A percentile compares a stretch with the other conserved stretches of the same genome.
These are phyloP conservation scores for Pongo pygmaeus DNA, from an alignment of 2,113 vertebrate genomes.

Conservation along the genomic window DNA sequence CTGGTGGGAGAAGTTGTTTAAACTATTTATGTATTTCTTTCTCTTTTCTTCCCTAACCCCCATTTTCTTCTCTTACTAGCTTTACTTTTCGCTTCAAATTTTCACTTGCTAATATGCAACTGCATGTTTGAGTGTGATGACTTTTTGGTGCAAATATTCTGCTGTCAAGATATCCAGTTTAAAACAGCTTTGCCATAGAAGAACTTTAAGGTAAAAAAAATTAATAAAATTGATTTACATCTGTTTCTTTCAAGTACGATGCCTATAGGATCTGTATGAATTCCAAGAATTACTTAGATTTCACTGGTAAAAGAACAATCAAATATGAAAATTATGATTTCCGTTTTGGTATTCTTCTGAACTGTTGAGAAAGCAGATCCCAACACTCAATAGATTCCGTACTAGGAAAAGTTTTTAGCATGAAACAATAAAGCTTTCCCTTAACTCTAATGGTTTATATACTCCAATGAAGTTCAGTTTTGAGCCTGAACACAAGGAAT, in stretches of 20 bases:
- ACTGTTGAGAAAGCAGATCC: neutral
- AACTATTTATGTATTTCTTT: neutral
- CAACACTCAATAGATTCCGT: neutral
- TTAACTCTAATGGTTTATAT: neutral
- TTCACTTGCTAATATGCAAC: neutral
- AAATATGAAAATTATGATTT: neutral
- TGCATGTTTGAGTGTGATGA: neutral
- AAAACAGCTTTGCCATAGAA: constrained; percentile 22
- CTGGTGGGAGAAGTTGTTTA: neutral
- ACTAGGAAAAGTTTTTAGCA: neutral
- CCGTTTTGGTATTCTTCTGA: neutral
- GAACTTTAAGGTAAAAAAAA: constrained; percentile 30
- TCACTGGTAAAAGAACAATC: neutral
- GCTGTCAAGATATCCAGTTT: neutral
- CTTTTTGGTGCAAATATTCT: neutral
- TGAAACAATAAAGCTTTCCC: neutral
- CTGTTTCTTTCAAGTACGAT: neutral
- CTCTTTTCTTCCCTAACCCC: neutral
- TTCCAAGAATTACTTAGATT: neutral
- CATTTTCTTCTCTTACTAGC: neutral
- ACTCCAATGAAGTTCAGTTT: neutral
- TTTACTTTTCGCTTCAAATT: neutral
- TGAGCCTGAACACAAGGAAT: neutral
- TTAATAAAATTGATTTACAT: neutral
- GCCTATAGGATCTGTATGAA: neutral